phyloP scores from a whole-genome alignment of 92 coral and sea anemone genomes.

The Phymanthus crucifer region DNA sequence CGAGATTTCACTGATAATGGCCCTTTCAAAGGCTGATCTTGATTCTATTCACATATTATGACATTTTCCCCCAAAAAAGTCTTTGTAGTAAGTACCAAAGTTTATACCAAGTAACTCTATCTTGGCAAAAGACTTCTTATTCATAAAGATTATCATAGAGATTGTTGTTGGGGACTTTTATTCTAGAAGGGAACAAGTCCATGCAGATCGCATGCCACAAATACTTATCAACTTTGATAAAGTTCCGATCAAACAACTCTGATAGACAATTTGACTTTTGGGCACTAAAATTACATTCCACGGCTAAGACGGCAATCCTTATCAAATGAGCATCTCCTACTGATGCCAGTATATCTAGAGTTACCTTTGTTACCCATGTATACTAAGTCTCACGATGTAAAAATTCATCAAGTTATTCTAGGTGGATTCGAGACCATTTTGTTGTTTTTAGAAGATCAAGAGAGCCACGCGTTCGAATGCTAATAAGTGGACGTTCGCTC shows the following conservation, averaged over 20 bases:
- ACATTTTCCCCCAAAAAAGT: not conserved
- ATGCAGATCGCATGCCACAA: not conserved
- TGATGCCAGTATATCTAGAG: not conserved
- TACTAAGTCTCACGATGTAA: not conserved
- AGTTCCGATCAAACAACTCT: not conserved
- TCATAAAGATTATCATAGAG: no score
- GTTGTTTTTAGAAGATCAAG: conserved; percentile 30
- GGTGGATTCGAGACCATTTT: not conserved
- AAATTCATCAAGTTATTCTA: not conserved
- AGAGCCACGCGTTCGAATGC: conserved; percentile 44
- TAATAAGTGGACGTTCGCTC: conserved; percentile 33
- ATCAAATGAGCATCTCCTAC: not conserved
- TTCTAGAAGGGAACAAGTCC: not conserved
- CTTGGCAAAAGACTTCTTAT: no score
- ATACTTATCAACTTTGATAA: not conserved
- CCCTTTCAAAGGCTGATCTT: not conserved
- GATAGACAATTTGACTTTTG: not conserved
- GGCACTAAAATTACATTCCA: not conserved
- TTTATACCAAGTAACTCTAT: not conserved
- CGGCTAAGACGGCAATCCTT: not conserved
- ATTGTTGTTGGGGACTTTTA: not conserved
- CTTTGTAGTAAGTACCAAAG: not conserved
- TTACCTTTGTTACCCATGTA: not conserved
- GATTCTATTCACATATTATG: not conserved
- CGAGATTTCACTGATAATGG: not conserved